phyloP scores from a whole-genome alignment of 2,797 vertebrate species.

The Muscicapa comitata region DNA sequence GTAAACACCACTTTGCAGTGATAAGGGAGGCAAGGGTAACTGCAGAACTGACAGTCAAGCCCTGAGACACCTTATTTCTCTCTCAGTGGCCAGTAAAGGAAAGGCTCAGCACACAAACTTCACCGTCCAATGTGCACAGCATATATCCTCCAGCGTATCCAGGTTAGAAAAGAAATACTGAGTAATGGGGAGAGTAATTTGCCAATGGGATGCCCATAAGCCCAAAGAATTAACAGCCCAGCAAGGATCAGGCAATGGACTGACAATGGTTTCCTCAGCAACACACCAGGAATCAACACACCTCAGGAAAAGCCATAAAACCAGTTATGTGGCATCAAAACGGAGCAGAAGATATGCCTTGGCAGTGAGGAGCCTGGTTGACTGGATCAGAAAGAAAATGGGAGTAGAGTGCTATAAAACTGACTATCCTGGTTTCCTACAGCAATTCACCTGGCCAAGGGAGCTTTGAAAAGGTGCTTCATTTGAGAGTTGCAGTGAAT shows the following conservation, averaged over 20 bases:
- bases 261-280: neutral
- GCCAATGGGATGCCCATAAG: neutral
- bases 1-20: neutral
- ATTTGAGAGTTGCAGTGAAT: neutral
- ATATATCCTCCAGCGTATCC: neutral
- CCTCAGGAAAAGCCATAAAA: neutral
- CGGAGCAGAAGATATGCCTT: neutral
- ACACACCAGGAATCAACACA: fast-evolving
- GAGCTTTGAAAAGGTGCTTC: neutral
- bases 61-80: neutral
- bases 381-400: neutral
- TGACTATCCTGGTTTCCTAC: neutral
- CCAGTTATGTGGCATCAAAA: neutral
- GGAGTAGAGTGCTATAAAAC: neutral
- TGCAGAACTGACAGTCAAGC: neutral
- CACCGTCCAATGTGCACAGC: neutral
- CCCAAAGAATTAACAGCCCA: neutral
- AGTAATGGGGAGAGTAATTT: neutral
- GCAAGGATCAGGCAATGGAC: neutral
- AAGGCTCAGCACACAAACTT: neutral
- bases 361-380: neutral
- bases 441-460: neutral
- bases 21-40: neutral
- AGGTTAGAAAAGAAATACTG: neutral
- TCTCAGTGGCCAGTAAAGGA: neutral